phyloP scores from a whole-genome alignment of 2,797 vertebrate species.

The Coregonus ussuriensis region DNA sequence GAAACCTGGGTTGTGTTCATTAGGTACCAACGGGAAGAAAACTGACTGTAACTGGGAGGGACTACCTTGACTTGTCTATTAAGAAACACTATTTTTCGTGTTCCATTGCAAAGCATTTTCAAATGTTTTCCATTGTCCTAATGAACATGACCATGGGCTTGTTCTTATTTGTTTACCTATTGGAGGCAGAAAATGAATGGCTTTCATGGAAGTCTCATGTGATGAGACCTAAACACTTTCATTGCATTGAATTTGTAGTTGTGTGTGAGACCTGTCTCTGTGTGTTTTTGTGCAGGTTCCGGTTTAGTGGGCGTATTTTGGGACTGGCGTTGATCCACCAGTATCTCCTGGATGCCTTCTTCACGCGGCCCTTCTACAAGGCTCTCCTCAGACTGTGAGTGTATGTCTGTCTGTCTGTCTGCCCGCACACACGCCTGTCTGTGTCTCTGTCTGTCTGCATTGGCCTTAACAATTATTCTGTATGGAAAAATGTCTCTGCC shows the following conservation, averaged over 20 bases:
- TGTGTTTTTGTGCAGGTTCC: slow-evolving; percentile 74
- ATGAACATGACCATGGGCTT: not conserved
- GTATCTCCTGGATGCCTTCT: slow-evolving; percentile 85
- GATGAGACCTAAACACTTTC: not conserved
- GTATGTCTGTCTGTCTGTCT: not conserved
- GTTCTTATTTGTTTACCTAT: not conserved
- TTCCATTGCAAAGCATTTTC: not conserved
- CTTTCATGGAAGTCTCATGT: not conserved
- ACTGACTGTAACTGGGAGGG: too few relatives aligned
- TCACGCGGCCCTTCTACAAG: slow-evolving; percentile 82
- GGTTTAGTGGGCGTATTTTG: slow-evolving; percentile 87
- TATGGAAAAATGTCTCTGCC: too few relatives aligned
- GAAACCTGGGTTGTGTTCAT: not conserved
- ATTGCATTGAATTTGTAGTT: not conserved
- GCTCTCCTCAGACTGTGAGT: slow-evolving; percentile 88
- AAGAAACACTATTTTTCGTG: too few relatives aligned
- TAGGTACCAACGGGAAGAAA: not conserved
- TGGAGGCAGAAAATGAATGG: not conserved
- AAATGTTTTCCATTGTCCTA: not conserved
- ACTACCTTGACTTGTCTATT: too few relatives aligned
- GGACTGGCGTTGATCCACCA: slow-evolving; percentile 88
- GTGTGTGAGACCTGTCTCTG: not conserved
- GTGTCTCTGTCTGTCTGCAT: not conserved
- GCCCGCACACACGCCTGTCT: too few relatives aligned
- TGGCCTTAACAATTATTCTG: not conserved